A percentile compares a stretch with the other conserved stretches of the same genome.
phyloP scores from a whole-genome alignment of 2,888 invertebrate genomes.

The Brachylomia viminalis region DNA sequence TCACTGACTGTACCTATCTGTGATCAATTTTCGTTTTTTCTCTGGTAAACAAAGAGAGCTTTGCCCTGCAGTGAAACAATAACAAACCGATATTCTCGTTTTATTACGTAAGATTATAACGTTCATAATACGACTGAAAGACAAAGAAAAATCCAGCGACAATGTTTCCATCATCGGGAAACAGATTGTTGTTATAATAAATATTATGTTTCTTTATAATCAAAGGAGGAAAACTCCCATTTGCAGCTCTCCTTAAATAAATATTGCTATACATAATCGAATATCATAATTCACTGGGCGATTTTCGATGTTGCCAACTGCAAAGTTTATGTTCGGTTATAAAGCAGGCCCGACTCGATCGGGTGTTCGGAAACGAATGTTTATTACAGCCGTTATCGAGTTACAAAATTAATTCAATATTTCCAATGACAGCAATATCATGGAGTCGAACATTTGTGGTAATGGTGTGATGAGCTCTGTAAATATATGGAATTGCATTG shows the following conservation, averaged over 20 bases:
- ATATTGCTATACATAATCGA: conserved; percentile 34
- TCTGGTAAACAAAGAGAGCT: not conserved
- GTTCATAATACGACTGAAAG: not conserved
- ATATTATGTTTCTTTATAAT: not conserved
- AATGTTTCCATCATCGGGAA: not conserved
- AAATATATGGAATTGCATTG: conserved; percentile 18
- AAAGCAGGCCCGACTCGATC: conserved; percentile 46
- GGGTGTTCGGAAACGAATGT: conserved; percentile 60
- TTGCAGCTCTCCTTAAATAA: conserved; percentile 24
- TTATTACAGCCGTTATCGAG: conserved; percentile 61
- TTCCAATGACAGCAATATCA: conserved; percentile 45
- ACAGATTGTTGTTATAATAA: not conserved
- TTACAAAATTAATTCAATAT: conserved; percentile 64
- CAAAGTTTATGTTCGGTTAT: conserved; percentile 54
- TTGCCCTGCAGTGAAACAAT: not conserved
- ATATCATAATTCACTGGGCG: conserved; percentile 44
- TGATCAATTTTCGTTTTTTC: not conserved
- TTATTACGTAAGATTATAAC: not conserved
- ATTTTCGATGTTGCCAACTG: conserved; percentile 53
- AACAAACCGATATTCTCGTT: not conserved
- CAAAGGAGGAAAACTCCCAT: conserved; percentile 8
- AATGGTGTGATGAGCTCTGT: conserved; percentile 4
- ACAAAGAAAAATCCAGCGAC: conserved; percentile 4
- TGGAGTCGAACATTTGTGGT: conserved; percentile 38
- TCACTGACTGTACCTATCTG: no score